phyloP scores from a whole-genome alignment of 1,140 invertebrate species.

The Colletes latitarsis region DNA sequence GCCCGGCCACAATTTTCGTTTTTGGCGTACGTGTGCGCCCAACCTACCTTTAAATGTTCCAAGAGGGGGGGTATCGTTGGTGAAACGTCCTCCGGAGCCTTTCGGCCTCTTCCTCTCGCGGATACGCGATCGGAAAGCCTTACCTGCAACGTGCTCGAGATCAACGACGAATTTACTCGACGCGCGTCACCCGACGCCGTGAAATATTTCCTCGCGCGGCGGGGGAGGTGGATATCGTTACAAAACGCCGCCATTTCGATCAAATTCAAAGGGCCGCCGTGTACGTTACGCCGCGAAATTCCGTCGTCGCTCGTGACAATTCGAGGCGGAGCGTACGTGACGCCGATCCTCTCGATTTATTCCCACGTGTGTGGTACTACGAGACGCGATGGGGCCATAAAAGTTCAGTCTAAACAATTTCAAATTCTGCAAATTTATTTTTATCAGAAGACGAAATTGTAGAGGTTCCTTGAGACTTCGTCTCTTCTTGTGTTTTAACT shows the following conservation, averaged over 20 bases:
- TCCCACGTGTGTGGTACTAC: neutral
- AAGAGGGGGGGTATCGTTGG: neutral
- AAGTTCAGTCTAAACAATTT: too few species aligned
- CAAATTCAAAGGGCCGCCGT: slow-evolving; percentile 23
- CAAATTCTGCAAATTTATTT: too few species aligned
- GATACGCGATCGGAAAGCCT: slow-evolving; percentile 44
- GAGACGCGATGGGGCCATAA: too few species aligned
- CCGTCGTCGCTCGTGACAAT: neutral
- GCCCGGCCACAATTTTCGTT: slow-evolving; percentile 65
- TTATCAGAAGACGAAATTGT: too few species aligned
- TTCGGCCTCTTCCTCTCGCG: neutral
- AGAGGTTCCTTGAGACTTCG: too few species aligned
- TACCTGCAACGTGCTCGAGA: slow-evolving; percentile 35
- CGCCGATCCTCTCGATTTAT: neutral
- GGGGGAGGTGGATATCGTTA: neutral
- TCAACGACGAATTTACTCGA: slow-evolving; percentile 47
- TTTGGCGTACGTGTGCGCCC: slow-evolving; percentile 59
- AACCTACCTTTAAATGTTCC: slow-evolving; percentile 62
- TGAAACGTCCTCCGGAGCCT: slow-evolving; percentile 31
- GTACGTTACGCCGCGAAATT: slow-evolving; percentile 7
- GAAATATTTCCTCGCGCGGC: slow-evolving; percentile 6
- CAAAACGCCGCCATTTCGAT: slow-evolving; percentile 19
- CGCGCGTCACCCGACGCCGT: slow-evolving; percentile 25
- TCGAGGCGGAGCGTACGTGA: neutral
- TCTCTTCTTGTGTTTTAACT: too few species aligned